phyloP scores from a whole-genome alignment of 2,797 vertebrate genomes.

The Smutsia temminckii region DNA sequence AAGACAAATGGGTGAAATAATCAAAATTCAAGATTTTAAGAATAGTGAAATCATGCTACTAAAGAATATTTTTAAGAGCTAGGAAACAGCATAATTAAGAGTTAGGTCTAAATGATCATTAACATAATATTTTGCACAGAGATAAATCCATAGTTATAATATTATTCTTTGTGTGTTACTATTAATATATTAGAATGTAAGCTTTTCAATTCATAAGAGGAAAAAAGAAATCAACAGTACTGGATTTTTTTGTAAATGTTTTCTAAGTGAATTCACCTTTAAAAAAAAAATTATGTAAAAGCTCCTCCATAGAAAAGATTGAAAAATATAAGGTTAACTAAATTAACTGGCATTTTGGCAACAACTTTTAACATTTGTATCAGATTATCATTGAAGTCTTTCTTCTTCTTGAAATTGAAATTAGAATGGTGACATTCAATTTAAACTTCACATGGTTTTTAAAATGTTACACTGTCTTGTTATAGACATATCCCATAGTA shows the following conservation, averaged over 20 bases:
- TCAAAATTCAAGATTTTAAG: neutral
- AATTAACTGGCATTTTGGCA: neutral
- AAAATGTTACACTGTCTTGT: neutral
- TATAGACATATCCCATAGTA: neutral
- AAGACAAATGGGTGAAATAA: neutral
- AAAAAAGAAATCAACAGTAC: neutral
- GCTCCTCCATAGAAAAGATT: neutral
- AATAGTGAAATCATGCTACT: neutral
- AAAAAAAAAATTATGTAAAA: neutral
- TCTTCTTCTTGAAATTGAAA: neutral
- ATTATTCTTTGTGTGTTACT: accelerated
- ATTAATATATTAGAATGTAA: neutral
- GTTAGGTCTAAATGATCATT: neutral
- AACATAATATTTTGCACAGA: neutral
- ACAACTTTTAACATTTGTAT: neutral
- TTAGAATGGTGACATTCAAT: neutral
- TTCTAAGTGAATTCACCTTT: neutral
- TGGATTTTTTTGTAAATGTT: neutral
- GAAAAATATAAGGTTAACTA: neutral
- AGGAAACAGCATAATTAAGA: neutral
- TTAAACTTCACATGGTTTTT: neutral
- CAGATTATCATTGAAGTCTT: neutral
- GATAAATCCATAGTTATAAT: neutral
- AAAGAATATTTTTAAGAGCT: neutral
- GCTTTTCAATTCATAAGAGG: neutral